Evolutionary conservation across 2,888 invertebrate genomes (phyloP), one percentile per base, ranked within the genome.

Genomic region (Plemyria rubiginata): DNA sequence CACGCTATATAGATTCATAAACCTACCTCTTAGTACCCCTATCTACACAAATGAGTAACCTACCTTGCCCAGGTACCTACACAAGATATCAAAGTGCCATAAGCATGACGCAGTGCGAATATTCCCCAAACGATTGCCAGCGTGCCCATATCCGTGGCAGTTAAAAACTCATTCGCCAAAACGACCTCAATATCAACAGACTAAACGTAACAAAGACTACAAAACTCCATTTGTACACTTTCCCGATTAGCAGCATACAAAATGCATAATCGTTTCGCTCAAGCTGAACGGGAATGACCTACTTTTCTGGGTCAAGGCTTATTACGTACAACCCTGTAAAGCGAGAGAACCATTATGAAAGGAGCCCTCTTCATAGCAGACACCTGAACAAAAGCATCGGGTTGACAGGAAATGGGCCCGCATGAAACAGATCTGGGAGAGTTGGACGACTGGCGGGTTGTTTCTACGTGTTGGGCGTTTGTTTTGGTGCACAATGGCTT

Each of bases 301-400:
- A 84, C 68, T 77, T 84, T 65, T 46, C 54, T 70, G 61, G 80
- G 83, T 80, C 83, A 83, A 84, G 84, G 83, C 68, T 71, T 55
- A 38, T 60, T 55, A 41, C 52, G 61, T 62, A 71, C 72, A 75
- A 70, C 75, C 76, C 74, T 68, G 68, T 68, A 62, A 54, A 58
- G 48, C 53, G 62, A 68, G 41, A 64, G 55, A 65, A 72, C 75
- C 76, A 77, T 43, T 53, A 52, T 71, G 70, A 68, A 62, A 40
- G 66, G 74, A 75, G 50, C 75, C 68, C 56, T 60, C 53, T 60
- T 49, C 43, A 58, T 38, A 45, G 59, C 60, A 65, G 73, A 74
- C 72, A 74, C 50, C 50, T 43, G 55, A 71, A 80, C 77, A 79
- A 79, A 72, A 67, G 72, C 64, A 72, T 71, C 70, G 32, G 65